Percentiles rank a stretch among this genome's conserved stretches.
Evolutionary conservation across 2,888 invertebrate species (phyloP).

Genomic region (Drosophila trichaetosa): DNA sequence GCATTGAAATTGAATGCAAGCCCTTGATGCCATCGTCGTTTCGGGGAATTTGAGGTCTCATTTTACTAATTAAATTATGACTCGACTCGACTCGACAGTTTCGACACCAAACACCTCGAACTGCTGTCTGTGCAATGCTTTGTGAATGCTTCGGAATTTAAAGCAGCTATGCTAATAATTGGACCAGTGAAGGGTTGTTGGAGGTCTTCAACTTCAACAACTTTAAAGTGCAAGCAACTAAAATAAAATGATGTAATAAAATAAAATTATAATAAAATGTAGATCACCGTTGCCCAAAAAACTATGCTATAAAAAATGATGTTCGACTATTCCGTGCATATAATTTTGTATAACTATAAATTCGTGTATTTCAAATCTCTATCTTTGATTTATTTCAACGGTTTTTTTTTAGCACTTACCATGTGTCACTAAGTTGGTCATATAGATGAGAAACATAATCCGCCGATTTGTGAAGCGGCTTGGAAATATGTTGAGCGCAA

Average conservation of each 20-base stretch:
- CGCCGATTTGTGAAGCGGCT: slow-evolving; percentile 85
- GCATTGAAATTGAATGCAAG: slow-evolving; percentile 65
- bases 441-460: slow-evolving; percentile 84
- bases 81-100: slow-evolving; percentile 54
- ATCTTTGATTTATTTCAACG: background rate
- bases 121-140: slow-evolving; percentile 22
- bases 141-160: slow-evolving; percentile 16
- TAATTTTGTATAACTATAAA: background rate
- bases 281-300: background rate
- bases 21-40: slow-evolving; percentile 45
- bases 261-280: background rate
- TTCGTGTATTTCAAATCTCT: background rate
- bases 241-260: background rate
- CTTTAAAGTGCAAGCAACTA: slow-evolving; percentile 1
- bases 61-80: slow-evolving; percentile 80
- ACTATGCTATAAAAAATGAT: background rate
- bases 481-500: slow-evolving; percentile 85
- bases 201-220: too few species aligned
- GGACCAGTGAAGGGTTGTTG: background rate
- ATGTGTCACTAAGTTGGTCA: slow-evolving; percentile 85
- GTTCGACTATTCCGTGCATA: accelerated
- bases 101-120: slow-evolving; percentile 55
- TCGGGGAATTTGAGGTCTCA: slow-evolving; percentile 75
- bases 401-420: slow-evolving; percentile 77
- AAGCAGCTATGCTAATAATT: slow-evolving; percentile 16